Percentiles rank a stretch among this genome's conserved stretches.
These are phyloP conservation scores for Horisme vitalbata DNA, from an alignment of 2,888 invertebrate genomes.

Conservation along the genomic window DNA sequence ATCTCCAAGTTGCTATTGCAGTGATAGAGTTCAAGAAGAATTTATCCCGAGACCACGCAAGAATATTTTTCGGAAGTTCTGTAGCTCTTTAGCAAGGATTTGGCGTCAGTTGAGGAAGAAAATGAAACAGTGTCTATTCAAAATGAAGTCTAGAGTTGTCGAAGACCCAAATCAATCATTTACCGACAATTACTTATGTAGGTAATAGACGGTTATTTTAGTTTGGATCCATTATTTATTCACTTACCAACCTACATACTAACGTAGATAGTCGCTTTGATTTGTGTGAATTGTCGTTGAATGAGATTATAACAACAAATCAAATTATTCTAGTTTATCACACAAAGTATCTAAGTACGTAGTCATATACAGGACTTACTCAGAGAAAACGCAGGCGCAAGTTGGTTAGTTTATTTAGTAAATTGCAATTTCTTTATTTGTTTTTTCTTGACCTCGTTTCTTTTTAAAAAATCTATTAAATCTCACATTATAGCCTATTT, in stretches of 20 bases:
- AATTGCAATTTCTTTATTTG: too few species aligned
- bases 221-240: conserved; percentile 21
- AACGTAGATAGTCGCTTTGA: conserved; percentile 13
- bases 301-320: background rate
- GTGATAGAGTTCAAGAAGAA: conserved; percentile 42
- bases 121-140: conserved; percentile 41
- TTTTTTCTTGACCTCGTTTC: too few species aligned
- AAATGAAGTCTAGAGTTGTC: conserved; percentile 28
- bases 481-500: too few species aligned
- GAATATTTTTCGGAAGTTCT: conserved; percentile 43
- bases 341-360: too few species aligned
- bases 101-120: conserved; percentile 42
- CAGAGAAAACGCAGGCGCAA: too few species aligned
- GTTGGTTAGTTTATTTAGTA: too few species aligned
- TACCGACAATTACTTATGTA: conserved; percentile 60
- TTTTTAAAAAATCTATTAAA: too few species aligned
- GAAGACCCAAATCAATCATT: conserved; percentile 42
- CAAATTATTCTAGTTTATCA: too few species aligned
- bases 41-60: conserved; percentile 34
- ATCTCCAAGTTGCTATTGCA: conserved; percentile 66
- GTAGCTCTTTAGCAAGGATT: conserved; percentile 33
- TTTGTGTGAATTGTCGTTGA: conserved; percentile 13
- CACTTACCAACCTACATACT: too few species aligned
- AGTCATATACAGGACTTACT: too few species aligned
- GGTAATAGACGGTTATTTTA: conserved; percentile 51